Evolutionary conservation across 2,113 vertebrate genomes (phyloP), one percentile per base, ranked within the genome.

Genomic region (Apistogramma diplotaenia): DNA sequence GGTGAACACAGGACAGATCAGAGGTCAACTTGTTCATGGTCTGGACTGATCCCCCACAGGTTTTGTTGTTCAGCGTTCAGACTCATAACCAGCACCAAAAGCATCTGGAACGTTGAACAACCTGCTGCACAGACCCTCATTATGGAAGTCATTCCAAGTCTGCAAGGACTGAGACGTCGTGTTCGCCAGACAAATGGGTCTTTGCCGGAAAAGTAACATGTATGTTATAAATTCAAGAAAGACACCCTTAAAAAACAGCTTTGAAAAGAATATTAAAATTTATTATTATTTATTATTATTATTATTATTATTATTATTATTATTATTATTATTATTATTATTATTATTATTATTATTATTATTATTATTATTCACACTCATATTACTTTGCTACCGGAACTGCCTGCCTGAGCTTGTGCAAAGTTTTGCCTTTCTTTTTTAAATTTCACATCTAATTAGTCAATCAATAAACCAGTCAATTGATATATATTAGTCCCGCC

Each of bases 11-110:
- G 92, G 92, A 93, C 94, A 93, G 96, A 96, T 91, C 86, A 92
- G 33, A 87, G 96, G 97, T 98, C 96, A 98, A 84, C 92, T 92
- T 95, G 95, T 96, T 96, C 95, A 95, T 91, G 96, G 93, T 95
- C 95, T 96, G 92, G 95, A 96, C 95, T 95, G 96, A 96, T 97
- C 94, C 93, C 95, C 93, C 93, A 94, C 94, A 54, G 93, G 93
- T 94, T 93, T 94, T 96, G 89, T 95, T 85, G 73, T 55, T 81
- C 79, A 89, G 88, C 79, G 82, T 13, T 76, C 91, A 85, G 85
- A 92, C 93, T 96, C 81, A 54, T 95, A 79, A 65, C 53, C 37
- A 40, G 61, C 93, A 96, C 95, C 96, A 96, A 96, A 87, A 74
- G 37, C 60, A 93, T 94, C 92, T 92, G 79, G 84, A 71, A 2